A percentile compares a stretch with the other conserved stretches of the same genome.
These are phyloP conservation scores for Drosophila prosaltans DNA, from an alignment of 1,140 invertebrate genomes.

Conservation along the genomic window DNA sequence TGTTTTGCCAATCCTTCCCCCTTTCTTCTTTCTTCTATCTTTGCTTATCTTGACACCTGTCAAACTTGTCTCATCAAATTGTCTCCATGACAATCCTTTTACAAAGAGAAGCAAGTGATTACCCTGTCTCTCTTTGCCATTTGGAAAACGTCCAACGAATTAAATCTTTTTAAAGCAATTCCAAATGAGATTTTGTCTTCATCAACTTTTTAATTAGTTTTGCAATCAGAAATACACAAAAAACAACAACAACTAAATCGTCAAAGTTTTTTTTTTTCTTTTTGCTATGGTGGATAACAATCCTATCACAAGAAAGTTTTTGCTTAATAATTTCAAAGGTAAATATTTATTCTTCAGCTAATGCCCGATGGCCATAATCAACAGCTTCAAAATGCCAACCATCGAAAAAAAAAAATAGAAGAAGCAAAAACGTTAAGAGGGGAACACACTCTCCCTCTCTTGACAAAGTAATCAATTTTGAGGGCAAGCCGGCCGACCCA, in stretches of 20 bases:
- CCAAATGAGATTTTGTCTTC: slow-evolving; percentile 52
- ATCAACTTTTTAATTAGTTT: slow-evolving; percentile 82
- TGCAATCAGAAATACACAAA: slow-evolving; percentile 70
- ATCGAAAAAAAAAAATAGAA: slow-evolving; percentile 2
- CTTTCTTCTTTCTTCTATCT: background rate
- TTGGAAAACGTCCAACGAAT: slow-evolving; percentile 21
- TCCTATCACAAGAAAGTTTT: slow-evolving; percentile 61
- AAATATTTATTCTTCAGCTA: slow-evolving; percentile 78
- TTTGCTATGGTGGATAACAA: slow-evolving; percentile 17
- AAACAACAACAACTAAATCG: background rate
- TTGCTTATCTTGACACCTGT: slow-evolving; percentile 8
- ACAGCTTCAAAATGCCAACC: slow-evolving; percentile 73
- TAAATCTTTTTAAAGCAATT: slow-evolving; percentile 73
- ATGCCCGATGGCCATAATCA: slow-evolving; percentile 77
- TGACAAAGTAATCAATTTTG: slow-evolving; percentile 78
- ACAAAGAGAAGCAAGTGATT: slow-evolving; percentile 19
- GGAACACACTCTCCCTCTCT: slow-evolving; percentile 16
- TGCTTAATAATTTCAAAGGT: slow-evolving; percentile 78
- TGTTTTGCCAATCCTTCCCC: background rate
- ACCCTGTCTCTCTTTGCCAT: slow-evolving; percentile 1
- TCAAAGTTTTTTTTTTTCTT: slow-evolving; percentile 35
- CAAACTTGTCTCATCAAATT: background rate
- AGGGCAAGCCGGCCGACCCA: slow-evolving; percentile 58
- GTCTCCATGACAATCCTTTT: slow-evolving; percentile 30
- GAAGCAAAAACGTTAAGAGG: background rate